Evolutionary conservation across 1,140 invertebrate species (phyloP).

Genomic region (Ganaspis sp.): DNA sequence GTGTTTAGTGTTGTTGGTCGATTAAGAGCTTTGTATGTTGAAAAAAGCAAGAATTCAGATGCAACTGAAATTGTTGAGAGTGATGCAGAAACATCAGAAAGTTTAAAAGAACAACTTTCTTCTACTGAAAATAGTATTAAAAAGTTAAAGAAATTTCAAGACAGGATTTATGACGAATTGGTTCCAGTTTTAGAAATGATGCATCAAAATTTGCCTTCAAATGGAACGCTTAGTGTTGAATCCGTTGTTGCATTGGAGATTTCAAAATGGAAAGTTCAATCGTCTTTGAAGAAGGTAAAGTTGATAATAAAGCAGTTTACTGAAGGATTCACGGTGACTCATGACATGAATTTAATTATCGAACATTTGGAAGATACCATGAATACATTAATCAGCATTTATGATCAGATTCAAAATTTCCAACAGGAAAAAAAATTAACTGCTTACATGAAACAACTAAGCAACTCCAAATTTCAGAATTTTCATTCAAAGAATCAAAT

Average conservation of each 20-base stretch:
- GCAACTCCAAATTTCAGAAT: background rate
- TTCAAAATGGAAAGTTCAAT: background rate
- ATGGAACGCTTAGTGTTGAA: background rate
- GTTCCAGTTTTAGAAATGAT: background rate
- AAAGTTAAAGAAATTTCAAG: background rate
- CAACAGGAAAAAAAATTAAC: background rate
- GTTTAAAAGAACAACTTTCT: background rate
- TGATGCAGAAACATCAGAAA: background rate
- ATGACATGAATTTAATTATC: background rate
- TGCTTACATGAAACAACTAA: background rate
- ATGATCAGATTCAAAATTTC: background rate
- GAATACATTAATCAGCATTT: background rate
- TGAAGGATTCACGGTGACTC: background rate
- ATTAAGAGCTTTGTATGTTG: background rate
- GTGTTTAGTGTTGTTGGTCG: background rate
- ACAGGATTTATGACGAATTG: background rate
- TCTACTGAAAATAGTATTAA: background rate
- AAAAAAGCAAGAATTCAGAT: background rate
- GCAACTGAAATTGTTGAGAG: background rate
- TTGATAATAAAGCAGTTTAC: background rate
- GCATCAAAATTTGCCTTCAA: background rate
- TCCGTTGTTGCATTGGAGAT: background rate
- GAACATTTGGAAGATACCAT: background rate
- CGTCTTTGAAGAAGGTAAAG: background rate
- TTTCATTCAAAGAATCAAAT: background rate